phyloP scores from a whole-genome alignment of 2,797 vertebrate species.

The Eremophila alpestris region DNA sequence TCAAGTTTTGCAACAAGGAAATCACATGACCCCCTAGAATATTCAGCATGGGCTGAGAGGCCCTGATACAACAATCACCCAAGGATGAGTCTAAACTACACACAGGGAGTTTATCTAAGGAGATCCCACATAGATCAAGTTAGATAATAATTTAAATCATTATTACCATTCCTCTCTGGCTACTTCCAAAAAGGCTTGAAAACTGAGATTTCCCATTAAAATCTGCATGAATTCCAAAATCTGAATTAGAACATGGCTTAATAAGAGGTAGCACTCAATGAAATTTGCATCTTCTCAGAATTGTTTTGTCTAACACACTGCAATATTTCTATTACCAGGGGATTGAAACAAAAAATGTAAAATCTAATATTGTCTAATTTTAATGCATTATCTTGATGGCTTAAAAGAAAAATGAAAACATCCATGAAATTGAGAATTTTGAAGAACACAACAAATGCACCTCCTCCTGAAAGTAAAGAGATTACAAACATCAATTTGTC shows the following conservation, averaged over 20 bases:
- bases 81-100: not conserved
- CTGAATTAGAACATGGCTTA: not conserved
- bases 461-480: not conserved
- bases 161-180: not conserved
- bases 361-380: not conserved
- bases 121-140: not conserved
- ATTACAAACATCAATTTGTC: not conserved
- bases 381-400: not conserved
- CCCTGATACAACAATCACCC: not conserved
- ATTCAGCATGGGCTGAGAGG: not conserved
- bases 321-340: not conserved
- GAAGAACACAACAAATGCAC: not conserved
- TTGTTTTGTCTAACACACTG: not conserved
- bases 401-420: not conserved
- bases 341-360: not conserved
- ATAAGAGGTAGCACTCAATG: not conserved
- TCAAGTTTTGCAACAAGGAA: not conserved
- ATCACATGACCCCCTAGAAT: not conserved
- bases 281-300: not conserved
- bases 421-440: not conserved
- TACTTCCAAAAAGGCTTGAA: not conserved
- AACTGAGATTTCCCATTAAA: not conserved
- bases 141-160: not conserved
- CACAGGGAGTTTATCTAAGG: not conserved
- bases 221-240: not conserved